Base-by-base conservation (phyloP, 2,888 invertebrate species). In the Sipha maydis region DNA sequence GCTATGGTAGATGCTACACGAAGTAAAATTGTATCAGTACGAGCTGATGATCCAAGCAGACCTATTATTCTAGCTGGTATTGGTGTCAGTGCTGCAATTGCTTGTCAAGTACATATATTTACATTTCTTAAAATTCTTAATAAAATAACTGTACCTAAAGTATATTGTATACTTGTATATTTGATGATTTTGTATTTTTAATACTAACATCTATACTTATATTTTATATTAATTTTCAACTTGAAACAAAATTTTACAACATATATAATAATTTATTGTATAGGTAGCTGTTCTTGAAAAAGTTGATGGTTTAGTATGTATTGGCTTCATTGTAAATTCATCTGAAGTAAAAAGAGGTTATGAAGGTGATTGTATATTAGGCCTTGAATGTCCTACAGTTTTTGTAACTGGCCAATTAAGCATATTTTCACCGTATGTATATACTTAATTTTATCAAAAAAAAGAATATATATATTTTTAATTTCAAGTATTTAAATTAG, bases 401-500 rank as follows among this genome's bases (percentile, higher is more conserved):
- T 97, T 97, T 92, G 94, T 96, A 0, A 94, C 96, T 90, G 97
- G 97, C 4, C 95, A 97, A 91, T 94, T 95, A 91, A 94, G 96
- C 0, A 93, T 93, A 25, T 93, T 94, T 89, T 92, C 93, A 28
- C 92, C 93, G 94, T 94, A 92, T 91, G 92, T 91, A 67, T 41
- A 83, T 85, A 77, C 48, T 79, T 73, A 71, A 77, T 89, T 54
- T 61, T 82, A 79, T 69, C 69, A 25, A 25, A 61, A 54, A 3
- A 76, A n/a, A 61, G 9, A 85, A 85, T 78, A 67, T 0, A 41
- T 41, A 75, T 67, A 73, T 19, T 38, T 89, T 75, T 21, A 73
- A 73, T 69, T 21, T 0, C 31, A 61, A 28, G 75, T 88, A 89
- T 71, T 61, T 56, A 76, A 48, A 91, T 90, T 93, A 95, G 95